Evolutionary conservation across 2,797 vertebrate genomes (phyloP), one percentile per base, ranked within the genome.

Genomic region (Trichosurus vulpecula): DNA sequence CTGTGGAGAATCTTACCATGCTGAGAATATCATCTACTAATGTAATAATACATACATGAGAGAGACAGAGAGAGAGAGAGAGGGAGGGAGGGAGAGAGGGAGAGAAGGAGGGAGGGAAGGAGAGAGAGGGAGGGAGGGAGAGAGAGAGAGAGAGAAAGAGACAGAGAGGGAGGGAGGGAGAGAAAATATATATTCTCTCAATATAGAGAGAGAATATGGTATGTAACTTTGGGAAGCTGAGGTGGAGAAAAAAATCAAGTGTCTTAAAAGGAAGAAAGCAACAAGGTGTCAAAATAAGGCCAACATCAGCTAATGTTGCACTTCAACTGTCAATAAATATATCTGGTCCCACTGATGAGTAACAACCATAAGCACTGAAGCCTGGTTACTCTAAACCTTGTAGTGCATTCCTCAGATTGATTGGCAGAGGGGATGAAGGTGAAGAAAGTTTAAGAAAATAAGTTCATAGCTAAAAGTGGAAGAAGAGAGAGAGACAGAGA

Each of bases 361-460:
- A 12, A 74, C 5, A 91, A 87, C 2, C 54, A 9, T 0, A 16
- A 56, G 94, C 6, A 19, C 29, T 52, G 53, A 2, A 29, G 1
- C 16, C 35, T 30, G 13, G 35, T 13, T 90, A 54, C 0, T 1
- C 0, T 25, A 52, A 30, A 12, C 6, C 35, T 92, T 1, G 0
- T 81, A 92, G 55, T 93, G 52, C n/a, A 6, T n/a, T 91, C 41
- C 87, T 96, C 31, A 10, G 47, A 5, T 47, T n/a, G 27, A 91
- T 19, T 31, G 4, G 0, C 16, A 27, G 47, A 81, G 90, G 16
- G 92, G 13, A 81, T 1, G n/a, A 41, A 22, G 66, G 16, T 74
- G 91, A 93, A 94, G 90, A 41, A 92, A 96, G 90, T 51, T 52
- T 53, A 92, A 93, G 96, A 94, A 96, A 93, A 90, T 54, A 92